These are phyloP conservation scores for Indri indri DNA, from an alignment of 2,113 vertebrate species.

Conservation along the genomic window DNA sequence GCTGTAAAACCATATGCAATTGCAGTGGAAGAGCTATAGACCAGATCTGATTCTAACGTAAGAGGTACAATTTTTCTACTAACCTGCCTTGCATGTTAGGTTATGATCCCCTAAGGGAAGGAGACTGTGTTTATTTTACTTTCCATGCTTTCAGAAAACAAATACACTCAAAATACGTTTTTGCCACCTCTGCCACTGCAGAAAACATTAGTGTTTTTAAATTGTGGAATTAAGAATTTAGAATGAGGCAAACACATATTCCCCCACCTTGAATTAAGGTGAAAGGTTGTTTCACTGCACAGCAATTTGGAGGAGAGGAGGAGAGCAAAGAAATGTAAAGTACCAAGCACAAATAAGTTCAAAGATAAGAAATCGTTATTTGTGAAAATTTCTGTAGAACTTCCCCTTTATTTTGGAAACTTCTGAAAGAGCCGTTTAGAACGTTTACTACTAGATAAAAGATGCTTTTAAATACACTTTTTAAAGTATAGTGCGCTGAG, in stretches of 20 bases:
- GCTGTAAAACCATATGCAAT: not conserved
- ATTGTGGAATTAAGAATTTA: not conserved
- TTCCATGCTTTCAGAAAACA: not conserved
- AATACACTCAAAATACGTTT: not conserved
- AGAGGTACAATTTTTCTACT: not conserved
- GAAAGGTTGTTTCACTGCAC: not conserved
- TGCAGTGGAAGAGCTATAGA: not conserved
- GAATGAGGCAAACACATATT: not conserved
- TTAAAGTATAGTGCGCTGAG: slow-evolving; percentile 19
- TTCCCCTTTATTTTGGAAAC: slow-evolving; percentile 6
- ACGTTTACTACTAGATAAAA: not conserved
- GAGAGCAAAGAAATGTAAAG: not conserved
- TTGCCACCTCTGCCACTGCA: not conserved
- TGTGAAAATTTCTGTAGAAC: not conserved
- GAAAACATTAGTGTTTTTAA: not conserved
- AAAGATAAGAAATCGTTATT: not conserved
- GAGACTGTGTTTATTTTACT: not conserved
- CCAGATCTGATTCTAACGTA: not conserved
- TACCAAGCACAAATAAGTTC: not conserved
- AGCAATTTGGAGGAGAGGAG: not conserved
- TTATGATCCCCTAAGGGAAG: not conserved
- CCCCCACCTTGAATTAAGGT: not conserved
- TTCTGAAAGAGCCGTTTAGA: slow-evolving; percentile 22
- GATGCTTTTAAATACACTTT: slow-evolving; percentile 49
- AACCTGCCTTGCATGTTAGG: not conserved